Conservation (phyloP, 2,888 invertebrate genomes). For the Palloptera scutellata region DNA sequence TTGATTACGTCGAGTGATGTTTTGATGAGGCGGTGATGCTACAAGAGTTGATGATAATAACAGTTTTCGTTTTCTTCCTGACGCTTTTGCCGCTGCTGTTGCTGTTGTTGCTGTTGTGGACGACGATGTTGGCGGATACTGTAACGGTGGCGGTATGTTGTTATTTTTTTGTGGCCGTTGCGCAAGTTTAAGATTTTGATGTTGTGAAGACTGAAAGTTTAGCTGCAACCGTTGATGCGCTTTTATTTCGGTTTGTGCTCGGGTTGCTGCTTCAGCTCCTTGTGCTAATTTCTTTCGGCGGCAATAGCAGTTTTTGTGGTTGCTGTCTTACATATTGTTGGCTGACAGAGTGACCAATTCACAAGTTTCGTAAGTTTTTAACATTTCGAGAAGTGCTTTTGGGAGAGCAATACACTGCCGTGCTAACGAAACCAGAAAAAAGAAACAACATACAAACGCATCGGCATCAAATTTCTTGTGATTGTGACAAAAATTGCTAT, state of each 20-base stretch:
- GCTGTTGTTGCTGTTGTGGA: constrained; percentile 14
- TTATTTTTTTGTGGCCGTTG: constrained; percentile 18
- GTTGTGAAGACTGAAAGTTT: not conserved
- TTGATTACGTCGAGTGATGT: constrained; percentile 59
- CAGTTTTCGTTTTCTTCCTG: constrained; percentile 37
- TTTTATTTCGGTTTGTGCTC: constrained; percentile 18
- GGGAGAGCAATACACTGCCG: not conserved
- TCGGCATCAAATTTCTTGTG: not conserved
- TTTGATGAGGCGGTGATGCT: constrained; percentile 55
- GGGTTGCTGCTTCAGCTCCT: constrained; percentile 11
- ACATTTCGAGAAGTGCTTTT: not conserved
- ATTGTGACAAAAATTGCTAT: not conserved
- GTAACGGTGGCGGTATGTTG: constrained; percentile 19
- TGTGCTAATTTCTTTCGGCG: not conserved
- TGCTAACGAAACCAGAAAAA: not conserved
- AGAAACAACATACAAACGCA: not conserved
- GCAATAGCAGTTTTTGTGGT: not conserved
- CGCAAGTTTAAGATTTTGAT: not conserved
- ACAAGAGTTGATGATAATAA: constrained; percentile 44
- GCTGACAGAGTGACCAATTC: not conserved
- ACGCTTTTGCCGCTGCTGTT: constrained; percentile 42
- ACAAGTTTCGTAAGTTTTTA: not conserved
- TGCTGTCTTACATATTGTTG: constrained; percentile 12
- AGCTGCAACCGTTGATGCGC: not conserved
- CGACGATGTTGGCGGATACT: constrained; percentile 14